These are phyloP conservation scores for Sparus aurata DNA, from an alignment of 2,797 vertebrate genomes.

Conservation along the genomic window DNA sequence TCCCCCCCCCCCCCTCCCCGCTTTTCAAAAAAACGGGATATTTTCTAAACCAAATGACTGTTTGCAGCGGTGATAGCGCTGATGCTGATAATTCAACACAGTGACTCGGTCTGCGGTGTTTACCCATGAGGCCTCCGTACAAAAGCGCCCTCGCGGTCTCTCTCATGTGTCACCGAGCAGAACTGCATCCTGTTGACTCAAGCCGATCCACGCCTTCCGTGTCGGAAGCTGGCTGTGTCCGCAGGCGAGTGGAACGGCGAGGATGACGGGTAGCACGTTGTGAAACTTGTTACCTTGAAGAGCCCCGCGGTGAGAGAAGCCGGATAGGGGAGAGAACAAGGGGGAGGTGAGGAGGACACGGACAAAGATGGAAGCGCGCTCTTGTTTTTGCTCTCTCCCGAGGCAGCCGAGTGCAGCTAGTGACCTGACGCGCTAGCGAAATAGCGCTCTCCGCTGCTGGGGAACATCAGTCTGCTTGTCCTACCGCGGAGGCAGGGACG, in stretches of 20 bases:
- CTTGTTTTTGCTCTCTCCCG: conserved; percentile 49
- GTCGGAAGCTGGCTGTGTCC: conserved; percentile 8
- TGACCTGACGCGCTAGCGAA: conserved; percentile 64
- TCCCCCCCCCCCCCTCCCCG: neutral
- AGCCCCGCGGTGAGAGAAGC: conserved; percentile 44
- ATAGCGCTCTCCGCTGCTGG: conserved; percentile 40
- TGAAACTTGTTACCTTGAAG: conserved; percentile 38
- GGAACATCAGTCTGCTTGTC: conserved; percentile 73
- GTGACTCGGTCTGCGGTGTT: conserved; percentile 37
- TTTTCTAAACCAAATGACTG: conserved; percentile 34
- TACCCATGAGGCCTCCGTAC: conserved; percentile 20
- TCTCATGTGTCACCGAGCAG: conserved; percentile 36
- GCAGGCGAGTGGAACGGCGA: conserved; percentile 10
- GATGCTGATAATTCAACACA: conserved; percentile 28
- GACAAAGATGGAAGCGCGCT: conserved; percentile 46
- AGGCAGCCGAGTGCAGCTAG: conserved; percentile 45
- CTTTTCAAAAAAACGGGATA: conserved; percentile 47
- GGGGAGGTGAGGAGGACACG: conserved; percentile 25
- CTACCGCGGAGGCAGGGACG: conserved; percentile 51
- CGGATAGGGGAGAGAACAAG: conserved; percentile 23
- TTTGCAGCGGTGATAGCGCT: neutral
- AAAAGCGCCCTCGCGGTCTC: conserved; percentile 13
- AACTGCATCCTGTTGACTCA: conserved; percentile 15
- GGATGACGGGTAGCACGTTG: conserved; percentile 28
- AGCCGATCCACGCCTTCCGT: neutral